Percentiles rank a stretch among this genome's conserved stretches.
phyloP scores from a whole-genome alignment of 2,113 vertebrate species.

The Calypte anna region DNA sequence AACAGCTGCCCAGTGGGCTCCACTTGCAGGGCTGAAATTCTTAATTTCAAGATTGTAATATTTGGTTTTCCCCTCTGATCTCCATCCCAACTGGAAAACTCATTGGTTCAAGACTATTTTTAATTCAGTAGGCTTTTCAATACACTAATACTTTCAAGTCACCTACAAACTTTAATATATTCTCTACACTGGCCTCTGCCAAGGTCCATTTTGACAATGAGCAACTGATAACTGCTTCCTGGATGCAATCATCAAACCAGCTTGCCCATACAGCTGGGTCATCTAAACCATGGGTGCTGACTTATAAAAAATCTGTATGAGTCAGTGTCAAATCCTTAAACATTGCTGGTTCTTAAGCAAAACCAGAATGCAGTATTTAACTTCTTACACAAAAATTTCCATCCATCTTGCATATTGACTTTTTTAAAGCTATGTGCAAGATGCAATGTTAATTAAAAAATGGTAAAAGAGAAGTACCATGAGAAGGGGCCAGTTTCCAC shows the following conservation, averaged over 20 bases:
- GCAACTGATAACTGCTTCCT: background rate
- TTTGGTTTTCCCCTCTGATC: background rate
- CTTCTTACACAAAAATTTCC: background rate
- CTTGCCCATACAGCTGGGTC: background rate
- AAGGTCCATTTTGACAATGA: background rate
- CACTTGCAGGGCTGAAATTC: background rate
- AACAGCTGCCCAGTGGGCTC: background rate
- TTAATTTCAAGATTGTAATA: background rate
- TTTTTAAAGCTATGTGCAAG: background rate
- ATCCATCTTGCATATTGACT: background rate
- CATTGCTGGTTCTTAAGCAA: background rate
- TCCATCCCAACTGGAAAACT: background rate
- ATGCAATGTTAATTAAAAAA: background rate
- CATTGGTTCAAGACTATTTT: background rate
- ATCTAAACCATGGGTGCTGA: background rate
- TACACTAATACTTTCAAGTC: background rate
- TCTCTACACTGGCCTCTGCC: background rate
- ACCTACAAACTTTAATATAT: background rate
- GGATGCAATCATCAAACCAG: background rate
- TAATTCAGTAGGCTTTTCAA: background rate
- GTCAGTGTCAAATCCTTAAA: background rate
- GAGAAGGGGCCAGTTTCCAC: background rate
- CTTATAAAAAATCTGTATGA: fast-evolving
- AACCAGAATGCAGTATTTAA: background rate
- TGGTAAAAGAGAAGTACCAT: fast-evolving